phyloP scores from a whole-genome alignment of 2,888 invertebrate genomes.

The Metacarcinus magister region DNA sequence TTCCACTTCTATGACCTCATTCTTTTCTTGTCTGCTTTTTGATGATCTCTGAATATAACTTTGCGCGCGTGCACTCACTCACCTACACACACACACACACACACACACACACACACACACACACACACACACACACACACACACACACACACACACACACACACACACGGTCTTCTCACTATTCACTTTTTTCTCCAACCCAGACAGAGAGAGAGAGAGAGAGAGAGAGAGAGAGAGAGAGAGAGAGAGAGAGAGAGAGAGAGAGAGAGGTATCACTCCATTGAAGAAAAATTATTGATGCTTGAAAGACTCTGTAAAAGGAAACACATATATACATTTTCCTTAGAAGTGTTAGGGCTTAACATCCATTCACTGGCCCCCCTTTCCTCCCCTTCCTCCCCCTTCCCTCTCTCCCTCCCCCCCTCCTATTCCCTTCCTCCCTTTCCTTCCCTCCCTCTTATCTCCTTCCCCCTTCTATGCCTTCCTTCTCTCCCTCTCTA shows the following conservation, averaged over 20 bases:
- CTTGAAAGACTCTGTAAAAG: too few species aligned
- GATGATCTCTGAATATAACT: background rate
- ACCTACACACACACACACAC: background rate
- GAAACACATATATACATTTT: too few species aligned
- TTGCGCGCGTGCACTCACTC: too few species aligned
- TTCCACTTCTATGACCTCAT: background rate
- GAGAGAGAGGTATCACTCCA: background rate
- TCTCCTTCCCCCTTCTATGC: background rate
- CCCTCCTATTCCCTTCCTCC: background rate
- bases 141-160: constrained; percentile 3
- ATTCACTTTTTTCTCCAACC: too few species aligned
- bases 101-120: constrained; percentile 14
- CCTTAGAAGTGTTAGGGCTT: too few species aligned
- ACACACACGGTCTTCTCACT: too few species aligned
- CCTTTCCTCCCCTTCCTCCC: background rate
- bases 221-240: constrained; percentile 26
- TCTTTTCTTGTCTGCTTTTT: constrained; percentile 26
- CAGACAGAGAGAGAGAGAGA: background rate
- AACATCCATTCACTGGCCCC: background rate
- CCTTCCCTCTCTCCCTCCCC: background rate
- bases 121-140: constrained; percentile 26
- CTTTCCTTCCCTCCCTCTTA: background rate
- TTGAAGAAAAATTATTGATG: too few species aligned
- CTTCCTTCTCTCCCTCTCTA: too few species aligned
- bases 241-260: constrained; percentile 15